These are phyloP conservation scores for Microchrysa polita DNA, from an alignment of 2,888 invertebrate species.

Conservation along the genomic window DNA sequence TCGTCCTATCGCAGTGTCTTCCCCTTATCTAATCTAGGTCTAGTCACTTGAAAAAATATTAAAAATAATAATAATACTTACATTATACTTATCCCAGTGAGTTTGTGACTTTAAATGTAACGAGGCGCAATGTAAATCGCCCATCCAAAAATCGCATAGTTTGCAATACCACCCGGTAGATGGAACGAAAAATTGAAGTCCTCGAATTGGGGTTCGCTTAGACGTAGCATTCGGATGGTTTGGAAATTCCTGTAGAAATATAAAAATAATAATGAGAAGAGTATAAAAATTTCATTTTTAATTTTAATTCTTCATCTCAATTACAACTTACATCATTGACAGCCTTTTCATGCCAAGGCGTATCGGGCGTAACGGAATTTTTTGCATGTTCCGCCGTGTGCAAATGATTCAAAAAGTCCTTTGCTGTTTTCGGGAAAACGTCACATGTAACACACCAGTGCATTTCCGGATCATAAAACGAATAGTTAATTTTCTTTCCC, in stretches of 20 bases:
- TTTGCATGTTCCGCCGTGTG: slow-evolving; percentile 79
- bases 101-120: slow-evolving; percentile 82
- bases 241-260: slow-evolving; percentile 68
- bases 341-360: slow-evolving; percentile 62
- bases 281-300: neutral
- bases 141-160: slow-evolving; percentile 87
- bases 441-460: slow-evolving; percentile 91
- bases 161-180: slow-evolving; percentile 91
- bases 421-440: slow-evolving; percentile 86
- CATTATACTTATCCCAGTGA: slow-evolving; percentile 83
- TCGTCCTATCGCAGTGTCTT: too few relatives aligned
- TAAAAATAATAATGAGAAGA: slow-evolving; percentile 4
- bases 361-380: slow-evolving; percentile 58
- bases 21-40: too few relatives aligned
- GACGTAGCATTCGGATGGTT: slow-evolving; percentile 75
- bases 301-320: neutral
- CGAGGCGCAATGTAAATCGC: slow-evolving; percentile 87
- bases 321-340: slow-evolving; percentile 57
- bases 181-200: slow-evolving; percentile 87
- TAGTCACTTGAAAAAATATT: neutral
- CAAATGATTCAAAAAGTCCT: slow-evolving; percentile 85
- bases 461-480: slow-evolving; percentile 89
- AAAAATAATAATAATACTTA: slow-evolving; percentile 67
- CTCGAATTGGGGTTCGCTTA: slow-evolving; percentile 85
- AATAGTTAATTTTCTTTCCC: slow-evolving; percentile 73